Evolutionary conservation across 2,797 vertebrate genomes (phyloP).

Genomic region (Trachurus trachurus): DNA sequence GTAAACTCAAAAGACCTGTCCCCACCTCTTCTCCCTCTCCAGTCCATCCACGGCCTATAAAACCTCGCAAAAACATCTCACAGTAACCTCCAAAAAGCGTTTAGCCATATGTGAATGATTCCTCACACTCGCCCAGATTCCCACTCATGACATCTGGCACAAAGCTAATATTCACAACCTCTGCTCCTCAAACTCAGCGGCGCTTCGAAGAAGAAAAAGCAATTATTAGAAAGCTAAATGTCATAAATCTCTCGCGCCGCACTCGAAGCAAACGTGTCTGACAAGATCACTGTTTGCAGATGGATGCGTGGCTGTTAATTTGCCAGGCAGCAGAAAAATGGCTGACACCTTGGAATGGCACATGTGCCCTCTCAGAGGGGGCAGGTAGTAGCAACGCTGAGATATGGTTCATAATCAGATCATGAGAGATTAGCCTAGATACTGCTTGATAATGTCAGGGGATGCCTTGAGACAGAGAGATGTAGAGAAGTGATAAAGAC

Average conservation of each 20-base stretch:
- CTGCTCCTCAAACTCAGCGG: conserved; percentile 40
- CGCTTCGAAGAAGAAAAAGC: conserved; percentile 36
- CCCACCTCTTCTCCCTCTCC: conserved; percentile 76
- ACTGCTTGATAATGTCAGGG: conserved; percentile 87
- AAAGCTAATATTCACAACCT: conserved; percentile 77
- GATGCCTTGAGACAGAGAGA: conserved; percentile 84
- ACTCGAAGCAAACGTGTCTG: conserved; percentile 72
- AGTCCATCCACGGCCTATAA: conserved; percentile 88
- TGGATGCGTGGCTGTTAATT: conserved; percentile 91
- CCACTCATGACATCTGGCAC: conserved; percentile 71
- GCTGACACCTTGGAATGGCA: conserved; percentile 88
- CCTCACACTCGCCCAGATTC: conserved; percentile 54
- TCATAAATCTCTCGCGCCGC: conserved; percentile 62
- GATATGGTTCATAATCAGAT: conserved; percentile 86
- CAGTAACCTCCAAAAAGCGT: conserved; percentile 87
- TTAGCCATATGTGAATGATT: conserved; percentile 85
- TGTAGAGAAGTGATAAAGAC: conserved; percentile 60
- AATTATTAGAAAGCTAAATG: conserved; percentile 75
- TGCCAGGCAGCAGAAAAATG: conserved; percentile 90
- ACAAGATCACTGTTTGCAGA: conserved; percentile 85
- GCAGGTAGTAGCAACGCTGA: conserved; percentile 88
- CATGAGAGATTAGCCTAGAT: conserved; percentile 88
- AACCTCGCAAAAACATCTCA: conserved; percentile 90
- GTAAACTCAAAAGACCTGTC: conserved; percentile 83
- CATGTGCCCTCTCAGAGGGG: conserved; percentile 71